These are phyloP conservation scores for Enteromius unitaeniatus DNA, from an alignment of 2,797 vertebrate species.

Conservation along the genomic window DNA sequence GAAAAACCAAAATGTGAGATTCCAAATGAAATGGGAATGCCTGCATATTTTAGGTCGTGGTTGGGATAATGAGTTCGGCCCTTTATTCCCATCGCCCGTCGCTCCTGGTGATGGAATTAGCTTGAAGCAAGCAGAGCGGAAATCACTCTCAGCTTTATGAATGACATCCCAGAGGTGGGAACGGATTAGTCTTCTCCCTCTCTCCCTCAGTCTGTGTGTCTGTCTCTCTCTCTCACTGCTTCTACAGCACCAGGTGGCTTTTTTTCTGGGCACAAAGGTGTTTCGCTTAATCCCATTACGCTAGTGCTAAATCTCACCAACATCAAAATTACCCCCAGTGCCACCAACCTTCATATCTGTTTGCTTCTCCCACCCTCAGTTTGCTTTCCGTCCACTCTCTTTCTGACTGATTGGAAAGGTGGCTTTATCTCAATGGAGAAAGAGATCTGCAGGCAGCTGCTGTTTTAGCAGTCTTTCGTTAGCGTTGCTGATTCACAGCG, in stretches of 20 bases:
- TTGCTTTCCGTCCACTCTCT: slow-evolving; percentile 84
- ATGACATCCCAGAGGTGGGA: slow-evolving; percentile 91
- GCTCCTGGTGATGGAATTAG: slow-evolving; percentile 86
- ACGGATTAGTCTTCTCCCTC: slow-evolving; percentile 83
- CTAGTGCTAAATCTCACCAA: slow-evolving; percentile 89
- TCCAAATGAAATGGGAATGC: slow-evolving; percentile 29
- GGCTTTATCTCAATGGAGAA: slow-evolving; percentile 91
- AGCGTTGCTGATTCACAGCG: slow-evolving; percentile 80
- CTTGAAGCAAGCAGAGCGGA: slow-evolving; percentile 84
- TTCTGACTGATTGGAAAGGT: slow-evolving; percentile 90
- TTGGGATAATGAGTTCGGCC: slow-evolving; percentile 61
- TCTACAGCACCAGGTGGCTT: slow-evolving; percentile 89
- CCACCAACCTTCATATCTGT: slow-evolving; percentile 54
- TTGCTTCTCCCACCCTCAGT: slow-evolving; percentile 66
- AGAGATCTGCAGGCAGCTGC: slow-evolving; percentile 88
- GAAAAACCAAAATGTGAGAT: slow-evolving; percentile 51
- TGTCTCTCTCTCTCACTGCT: slow-evolving; percentile 34
- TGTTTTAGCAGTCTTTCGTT: slow-evolving; percentile 83
- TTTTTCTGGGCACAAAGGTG: slow-evolving; percentile 84
- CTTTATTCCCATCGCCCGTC: slow-evolving; percentile 65
- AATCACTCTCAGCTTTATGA: slow-evolving; percentile 83
- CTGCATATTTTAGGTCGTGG: slow-evolving; percentile 42
- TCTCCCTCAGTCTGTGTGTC: slow-evolving; percentile 35
- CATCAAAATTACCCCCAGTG: slow-evolving; percentile 88
- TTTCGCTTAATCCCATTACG: slow-evolving; percentile 93